phyloP scores from a whole-genome alignment of 2,113 vertebrate genomes.

The Sebastes fasciatus region DNA sequence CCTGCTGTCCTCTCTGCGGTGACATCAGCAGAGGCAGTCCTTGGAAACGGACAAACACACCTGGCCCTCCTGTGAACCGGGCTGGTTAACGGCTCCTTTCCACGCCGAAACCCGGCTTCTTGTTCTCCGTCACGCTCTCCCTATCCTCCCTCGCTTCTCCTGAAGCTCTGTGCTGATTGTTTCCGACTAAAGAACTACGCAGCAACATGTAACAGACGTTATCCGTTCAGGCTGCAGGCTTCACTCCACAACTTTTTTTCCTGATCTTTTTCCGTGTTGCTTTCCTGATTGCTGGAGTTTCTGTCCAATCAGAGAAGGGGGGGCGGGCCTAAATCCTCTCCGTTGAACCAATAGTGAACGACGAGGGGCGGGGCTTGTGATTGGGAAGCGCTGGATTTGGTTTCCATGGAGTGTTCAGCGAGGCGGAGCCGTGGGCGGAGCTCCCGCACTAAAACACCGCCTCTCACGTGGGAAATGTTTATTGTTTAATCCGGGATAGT shows the following conservation, averaged over 20 bases:
- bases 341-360: constrained; percentile 64
- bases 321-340: constrained; percentile 3
- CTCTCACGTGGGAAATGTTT: constrained; percentile 40
- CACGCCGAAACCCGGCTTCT: background rate
- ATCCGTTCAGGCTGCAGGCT: constrained; percentile 66
- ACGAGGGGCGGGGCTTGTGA: constrained; percentile 65
- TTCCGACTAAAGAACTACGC: constrained; percentile 14
- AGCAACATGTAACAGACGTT: constrained; percentile 38
- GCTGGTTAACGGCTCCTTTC: constrained; percentile 1
- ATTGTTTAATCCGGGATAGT: background rate
- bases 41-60: constrained; percentile 79
- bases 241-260: constrained; percentile 80
- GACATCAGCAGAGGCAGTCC: constrained; percentile 74
- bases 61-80: constrained; percentile 56
- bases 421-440: constrained; percentile 60
- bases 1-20: constrained; percentile 59
- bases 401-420: constrained; percentile 37
- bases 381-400: constrained; percentile 36
- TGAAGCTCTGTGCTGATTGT: background rate
- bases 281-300: constrained; percentile 53
- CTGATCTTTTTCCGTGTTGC: constrained; percentile 74
- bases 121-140: background rate
- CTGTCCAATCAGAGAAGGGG: constrained; percentile 70
- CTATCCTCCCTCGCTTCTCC: background rate
- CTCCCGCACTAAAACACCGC: constrained; percentile 16